Evolutionary conservation across 1,140 invertebrate genomes (phyloP), one percentile per base, ranked within the genome.

Genomic region (Brachionus manjavacas): DNA sequence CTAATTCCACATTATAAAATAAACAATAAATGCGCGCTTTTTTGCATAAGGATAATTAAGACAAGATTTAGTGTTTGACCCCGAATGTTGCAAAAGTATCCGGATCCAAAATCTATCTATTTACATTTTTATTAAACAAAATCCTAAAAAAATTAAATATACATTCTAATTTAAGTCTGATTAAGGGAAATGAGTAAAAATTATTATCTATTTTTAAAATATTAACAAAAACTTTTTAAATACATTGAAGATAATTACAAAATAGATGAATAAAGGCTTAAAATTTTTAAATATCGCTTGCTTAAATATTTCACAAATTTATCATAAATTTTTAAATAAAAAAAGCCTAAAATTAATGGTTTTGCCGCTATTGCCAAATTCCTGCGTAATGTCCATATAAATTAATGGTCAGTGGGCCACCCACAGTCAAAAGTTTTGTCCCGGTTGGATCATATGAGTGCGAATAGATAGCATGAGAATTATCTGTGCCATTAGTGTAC

Each of bases 361-460:
- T 20, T 4, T 28, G 74, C 3, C 3, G 28, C 91, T 89, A 93
- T 87, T 92, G 91, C 92, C 92, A 94, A 52, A 94, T 87, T 80
- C 92, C 93, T 86, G 92, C 92, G 88, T 94, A 94, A 90, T 95
- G 95, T 74, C 96, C 96, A 86, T 94, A 94, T 12, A 96, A 89
- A 85, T 94, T 95, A 43, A 94, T 94, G 3, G 95, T 94, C 55
- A 98, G 90, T 4, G 96, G 96, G 0, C 96, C 96, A 25, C 96
- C 96, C 52, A 95, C 96, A 0, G 95, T 93, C 91, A 98, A 98
- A 4, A 98, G 90, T 84, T 95, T 90, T 7, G 95, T 96, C 25
- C 95, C 95, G 72, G 93, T 95, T 85, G 92, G 92, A 90, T 98
- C 96, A 88, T 97, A 97, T 88, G 95, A 96, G 88, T 98, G 96